phyloP scores from a whole-genome alignment of 1,140 invertebrate species.

The Drosophila ogumai region DNA sequence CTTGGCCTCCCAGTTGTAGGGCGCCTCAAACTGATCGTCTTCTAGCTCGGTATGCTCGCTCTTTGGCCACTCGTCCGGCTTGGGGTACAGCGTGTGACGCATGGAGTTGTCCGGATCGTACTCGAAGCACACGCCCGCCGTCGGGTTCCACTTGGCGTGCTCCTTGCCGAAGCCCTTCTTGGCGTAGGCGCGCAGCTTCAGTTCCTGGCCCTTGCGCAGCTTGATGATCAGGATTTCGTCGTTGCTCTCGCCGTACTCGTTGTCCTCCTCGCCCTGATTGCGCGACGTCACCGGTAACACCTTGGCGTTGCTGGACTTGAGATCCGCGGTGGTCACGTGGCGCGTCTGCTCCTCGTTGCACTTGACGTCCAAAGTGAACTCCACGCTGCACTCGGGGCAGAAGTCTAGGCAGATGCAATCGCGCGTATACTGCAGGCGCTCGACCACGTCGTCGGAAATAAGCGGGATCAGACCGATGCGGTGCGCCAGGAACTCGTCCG shows the following conservation, averaged over 20 bases:
- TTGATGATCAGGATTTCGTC: constrained; percentile 99
- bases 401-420: constrained; percentile 99
- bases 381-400: constrained; percentile 98
- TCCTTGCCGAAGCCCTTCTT: constrained; percentile 99
- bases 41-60: constrained; percentile 98
- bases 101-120: constrained; percentile 99
- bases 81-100: constrained; percentile 97
- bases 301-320: constrained; percentile 95
- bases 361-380: constrained; percentile 98
- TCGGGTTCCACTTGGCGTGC: constrained; percentile 99
- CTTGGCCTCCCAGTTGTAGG: constrained; percentile 96
- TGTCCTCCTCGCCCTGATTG: constrained; percentile 95
- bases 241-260: constrained; percentile 94
- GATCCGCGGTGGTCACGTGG: constrained; percentile 98
- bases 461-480: constrained; percentile 98
- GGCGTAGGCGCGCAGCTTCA: constrained; percentile 98
- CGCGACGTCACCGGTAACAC: constrained; percentile 97
- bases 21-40: constrained; percentile 96
- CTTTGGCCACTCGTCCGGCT: constrained; percentile 99
- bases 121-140: constrained; percentile 98
- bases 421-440: constrained; percentile 87
- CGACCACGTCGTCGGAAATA: constrained; percentile 95
- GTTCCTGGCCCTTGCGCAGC: constrained; percentile 98
- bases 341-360: constrained; percentile 96
- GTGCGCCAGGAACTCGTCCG: constrained; percentile 99